A percentile compares a stretch with the other conserved stretches of the same genome.
These are phyloP conservation scores for Drosophila lowei DNA, from an alignment of 1,140 invertebrate species.

Conservation along the genomic window DNA sequence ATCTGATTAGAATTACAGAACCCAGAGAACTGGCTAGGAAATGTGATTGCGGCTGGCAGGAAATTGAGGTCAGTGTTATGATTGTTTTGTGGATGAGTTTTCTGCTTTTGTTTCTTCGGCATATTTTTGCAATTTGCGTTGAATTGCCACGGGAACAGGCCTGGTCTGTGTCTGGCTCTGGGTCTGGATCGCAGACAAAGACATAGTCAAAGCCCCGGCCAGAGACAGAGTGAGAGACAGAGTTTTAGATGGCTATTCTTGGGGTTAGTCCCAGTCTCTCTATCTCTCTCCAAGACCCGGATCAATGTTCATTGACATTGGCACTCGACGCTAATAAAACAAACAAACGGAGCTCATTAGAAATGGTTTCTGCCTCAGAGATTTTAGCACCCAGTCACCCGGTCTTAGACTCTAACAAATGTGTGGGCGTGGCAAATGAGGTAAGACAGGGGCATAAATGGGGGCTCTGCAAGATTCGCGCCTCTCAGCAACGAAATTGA, in stretches of 20 bases:
- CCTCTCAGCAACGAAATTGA: constrained; percentile 55
- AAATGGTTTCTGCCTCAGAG: constrained; percentile 8
- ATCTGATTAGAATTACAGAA: constrained; percentile 76
- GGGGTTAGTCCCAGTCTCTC: background rate
- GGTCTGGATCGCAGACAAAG: background rate
- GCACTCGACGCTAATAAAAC: constrained; percentile 38
- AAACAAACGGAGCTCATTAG: constrained; percentile 53
- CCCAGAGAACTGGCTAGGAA: constrained; percentile 52
- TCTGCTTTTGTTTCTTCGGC: constrained; percentile 48
- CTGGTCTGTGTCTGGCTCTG: background rate
- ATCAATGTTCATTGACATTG: constrained; percentile 33
- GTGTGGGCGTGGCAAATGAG: constrained; percentile 69
- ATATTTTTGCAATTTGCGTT: constrained; percentile 57
- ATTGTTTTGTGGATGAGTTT: constrained; percentile 78
- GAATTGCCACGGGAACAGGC: constrained; percentile 50
- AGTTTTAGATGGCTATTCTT: constrained; percentile 24
- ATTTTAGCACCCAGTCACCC: constrained; percentile 13
- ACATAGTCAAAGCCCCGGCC: background rate
- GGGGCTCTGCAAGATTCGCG: constrained; percentile 31
- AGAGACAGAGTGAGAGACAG: background rate
- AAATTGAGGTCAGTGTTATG: constrained; percentile 82
- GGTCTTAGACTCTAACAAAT: constrained; percentile 48
- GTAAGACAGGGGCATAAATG: constrained; percentile 20
- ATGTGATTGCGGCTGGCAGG: constrained; percentile 79
- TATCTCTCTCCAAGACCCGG: constrained; percentile 3